phyloP scores from a whole-genome alignment of 2,113 vertebrate genomes.

The Paramormyrops kingsleyae region DNA sequence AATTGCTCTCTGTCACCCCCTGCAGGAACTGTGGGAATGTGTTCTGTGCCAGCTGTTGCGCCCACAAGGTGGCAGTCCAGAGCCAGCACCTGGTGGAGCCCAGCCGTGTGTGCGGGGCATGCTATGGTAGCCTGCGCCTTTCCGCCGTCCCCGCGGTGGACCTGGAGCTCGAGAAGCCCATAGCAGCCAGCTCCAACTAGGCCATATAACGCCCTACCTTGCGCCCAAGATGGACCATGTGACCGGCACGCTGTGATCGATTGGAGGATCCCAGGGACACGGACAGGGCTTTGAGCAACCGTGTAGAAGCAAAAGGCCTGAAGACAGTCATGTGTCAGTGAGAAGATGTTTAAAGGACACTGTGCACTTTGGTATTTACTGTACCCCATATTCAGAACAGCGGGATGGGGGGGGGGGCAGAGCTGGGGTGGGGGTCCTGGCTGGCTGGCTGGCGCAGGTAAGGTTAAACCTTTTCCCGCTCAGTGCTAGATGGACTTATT shows the following conservation, averaged over 20 bases:
- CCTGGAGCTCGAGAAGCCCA: slow-evolving; percentile 84
- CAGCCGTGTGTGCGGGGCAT: slow-evolving; percentile 83
- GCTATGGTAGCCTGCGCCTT: slow-evolving; percentile 80
- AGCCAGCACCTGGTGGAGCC: slow-evolving; percentile 95
- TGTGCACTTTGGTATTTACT: background rate
- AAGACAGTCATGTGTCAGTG: background rate
- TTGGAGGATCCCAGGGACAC: background rate
- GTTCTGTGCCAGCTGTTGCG: slow-evolving; percentile 93
- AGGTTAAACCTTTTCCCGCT: background rate
- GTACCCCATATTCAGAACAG: background rate
- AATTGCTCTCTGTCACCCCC: slow-evolving; percentile 11
- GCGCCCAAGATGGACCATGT: background rate
- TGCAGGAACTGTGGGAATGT: slow-evolving; percentile 94
- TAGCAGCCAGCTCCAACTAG: slow-evolving; percentile 86
- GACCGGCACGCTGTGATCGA: background rate
- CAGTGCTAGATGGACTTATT: background rate
- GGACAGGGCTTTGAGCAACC: background rate
- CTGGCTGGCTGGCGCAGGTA: background rate
- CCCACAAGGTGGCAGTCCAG: slow-evolving; percentile 95
- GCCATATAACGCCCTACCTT: background rate
- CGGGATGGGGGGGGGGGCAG: background rate
- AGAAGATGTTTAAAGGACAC: background rate
- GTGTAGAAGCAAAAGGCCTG: background rate
- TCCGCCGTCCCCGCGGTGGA: slow-evolving; percentile 60
- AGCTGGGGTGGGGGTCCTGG: background rate